These are phyloP conservation scores for Leuciscus waleckii DNA, from an alignment of 2,797 vertebrate genomes.

Conservation along the genomic window DNA sequence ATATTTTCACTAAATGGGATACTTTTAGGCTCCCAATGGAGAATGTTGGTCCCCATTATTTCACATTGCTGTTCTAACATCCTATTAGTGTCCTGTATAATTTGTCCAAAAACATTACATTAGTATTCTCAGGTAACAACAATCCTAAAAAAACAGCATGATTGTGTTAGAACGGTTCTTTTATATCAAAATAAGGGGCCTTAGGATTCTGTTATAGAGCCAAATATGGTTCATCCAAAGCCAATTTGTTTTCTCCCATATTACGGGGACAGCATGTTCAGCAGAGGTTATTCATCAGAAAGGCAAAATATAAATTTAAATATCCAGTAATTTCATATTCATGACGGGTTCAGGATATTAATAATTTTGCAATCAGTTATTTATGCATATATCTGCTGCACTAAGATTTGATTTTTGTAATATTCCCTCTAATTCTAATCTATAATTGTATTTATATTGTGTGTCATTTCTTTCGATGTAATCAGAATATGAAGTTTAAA, in stretches of 20 bases:
- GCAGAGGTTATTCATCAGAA: slow-evolving; percentile 2
- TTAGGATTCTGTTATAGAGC: slow-evolving; percentile 13
- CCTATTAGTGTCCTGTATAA: slow-evolving; percentile 16
- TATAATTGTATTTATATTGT: slow-evolving; percentile 89
- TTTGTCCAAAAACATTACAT: slow-evolving; percentile 23
- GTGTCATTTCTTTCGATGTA: slow-evolving; percentile 86
- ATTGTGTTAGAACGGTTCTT: slow-evolving; percentile 19
- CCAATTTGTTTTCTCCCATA: slow-evolving; percentile 1
- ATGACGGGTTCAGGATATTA: slow-evolving; percentile 83
- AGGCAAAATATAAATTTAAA: not conserved
- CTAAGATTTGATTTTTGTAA: slow-evolving; percentile 88
- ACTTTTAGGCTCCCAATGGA: not conserved
- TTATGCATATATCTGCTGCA: slow-evolving; percentile 99
- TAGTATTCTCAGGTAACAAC: slow-evolving; percentile 42
- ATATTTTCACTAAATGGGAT: not conserved
- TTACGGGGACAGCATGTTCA: not conserved
- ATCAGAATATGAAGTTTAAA: slow-evolving; percentile 88
- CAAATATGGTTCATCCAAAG: slow-evolving; percentile 24
- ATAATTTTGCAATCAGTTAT: slow-evolving; percentile 88
- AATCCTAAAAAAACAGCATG: slow-evolving; percentile 24
- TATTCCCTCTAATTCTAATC: slow-evolving; percentile 89
- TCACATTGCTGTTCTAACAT: slow-evolving; percentile 3
- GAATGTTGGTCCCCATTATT: not conserved
- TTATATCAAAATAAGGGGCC: slow-evolving; percentile 28
- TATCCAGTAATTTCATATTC: slow-evolving; percentile 65